Evolutionary conservation across 2,113 vertebrate genomes (phyloP), one percentile per base, ranked within the genome.

Genomic region (Mastomys coucha): DNA sequence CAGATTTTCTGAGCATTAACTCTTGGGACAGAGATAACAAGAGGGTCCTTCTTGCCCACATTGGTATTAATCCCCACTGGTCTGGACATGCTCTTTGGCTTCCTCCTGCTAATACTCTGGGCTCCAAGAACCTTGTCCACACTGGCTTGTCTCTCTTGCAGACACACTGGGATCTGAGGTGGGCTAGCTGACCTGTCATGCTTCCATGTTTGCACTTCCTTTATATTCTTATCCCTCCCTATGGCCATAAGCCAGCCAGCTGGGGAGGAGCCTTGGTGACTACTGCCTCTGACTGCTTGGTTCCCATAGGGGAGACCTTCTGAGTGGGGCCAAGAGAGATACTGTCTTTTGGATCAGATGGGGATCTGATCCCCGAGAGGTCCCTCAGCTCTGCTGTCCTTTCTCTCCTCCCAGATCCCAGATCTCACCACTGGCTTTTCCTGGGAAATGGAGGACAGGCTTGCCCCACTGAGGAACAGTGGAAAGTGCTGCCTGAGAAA

Each of bases 1-100:
- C 33, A 5, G 56, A 87, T 49, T 97, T 91, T 49, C 91, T 82
- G 93, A 92, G 97, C 92, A 93, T 96, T 91, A 97, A 67, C 69
- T 63, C 69, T 89, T 58, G 51, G 89, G 82, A 96, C 6, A 36
- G 39, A 58, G 22, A 4, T 96, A 92, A 81, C 45, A 86, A 82
- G 36, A 0, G 7, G 0, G 2, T 16, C 7, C n/a, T 2, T 4
- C 2, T 2, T 39, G 19, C 1, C 39, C n/a, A 13, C 60, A 24
- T 24, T 28, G 72, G 2, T 10, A 42, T n/a, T 4, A 60, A 31
- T 53, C 45, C 13, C 17, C 3, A 36, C 1, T 1, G 24, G 28
- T 28, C 33, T 28, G 53, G 49, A 12, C 2, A 4, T 4, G 24
- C 26, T 86, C 42, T 33, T 20, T 49, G 9, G 24, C 26, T 12